Percentiles rank a stretch among this genome's conserved stretches.
These are phyloP conservation scores for Drosophila bocki DNA, from an alignment of 1,140 invertebrate genomes.

Conservation along the genomic window DNA sequence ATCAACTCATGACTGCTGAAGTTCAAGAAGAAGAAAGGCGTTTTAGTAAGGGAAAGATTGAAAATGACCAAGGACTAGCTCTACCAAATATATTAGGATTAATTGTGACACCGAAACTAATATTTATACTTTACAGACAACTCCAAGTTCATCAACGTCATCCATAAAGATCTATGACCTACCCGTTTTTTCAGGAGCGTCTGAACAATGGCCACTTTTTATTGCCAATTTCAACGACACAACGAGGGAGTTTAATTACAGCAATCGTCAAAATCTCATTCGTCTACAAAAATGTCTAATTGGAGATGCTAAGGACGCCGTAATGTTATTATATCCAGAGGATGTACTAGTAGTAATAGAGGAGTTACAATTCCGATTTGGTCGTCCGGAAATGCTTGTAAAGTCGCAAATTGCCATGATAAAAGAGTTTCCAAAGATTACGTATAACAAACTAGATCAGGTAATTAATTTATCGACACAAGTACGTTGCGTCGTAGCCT, in stretches of 20 bases:
- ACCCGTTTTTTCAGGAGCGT: no score
- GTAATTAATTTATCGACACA: not conserved
- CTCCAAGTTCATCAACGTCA: no score
- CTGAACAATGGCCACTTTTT: not conserved
- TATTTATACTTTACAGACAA: no score
- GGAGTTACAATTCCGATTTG: not conserved
- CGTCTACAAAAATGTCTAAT: not conserved
- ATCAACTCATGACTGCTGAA: no score
- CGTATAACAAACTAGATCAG: not conserved
- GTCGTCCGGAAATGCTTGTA: not conserved
- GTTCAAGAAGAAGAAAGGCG: no score
- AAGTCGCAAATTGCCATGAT: not conserved
- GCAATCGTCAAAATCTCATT: not conserved
- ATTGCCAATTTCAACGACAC: not conserved
- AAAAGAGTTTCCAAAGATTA: not conserved
- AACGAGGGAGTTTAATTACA: not conserved
- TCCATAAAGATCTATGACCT: no score
- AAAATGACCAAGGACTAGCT: no score
- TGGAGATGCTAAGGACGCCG: not conserved
- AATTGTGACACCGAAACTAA: not conserved
- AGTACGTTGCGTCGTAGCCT: not conserved
- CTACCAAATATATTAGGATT: no score
- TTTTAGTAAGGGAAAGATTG: no score
- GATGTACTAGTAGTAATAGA: slow-evolving; percentile 1
- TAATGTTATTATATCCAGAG: not conserved